Base-by-base conservation (phyloP, 2,113 vertebrate species). In the Mesembrinibis cayennensis region DNA sequence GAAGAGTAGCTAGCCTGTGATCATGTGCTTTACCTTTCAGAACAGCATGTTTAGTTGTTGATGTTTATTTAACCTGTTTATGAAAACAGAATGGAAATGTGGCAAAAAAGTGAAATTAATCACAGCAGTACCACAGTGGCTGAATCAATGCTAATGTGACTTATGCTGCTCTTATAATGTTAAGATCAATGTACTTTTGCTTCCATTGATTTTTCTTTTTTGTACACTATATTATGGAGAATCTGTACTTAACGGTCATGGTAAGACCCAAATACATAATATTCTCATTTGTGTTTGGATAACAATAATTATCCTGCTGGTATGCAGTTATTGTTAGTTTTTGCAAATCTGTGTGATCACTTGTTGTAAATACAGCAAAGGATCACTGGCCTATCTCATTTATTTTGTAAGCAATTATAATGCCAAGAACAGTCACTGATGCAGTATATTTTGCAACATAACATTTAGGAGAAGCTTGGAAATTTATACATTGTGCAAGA, bases 151-250 rank as follows among this genome's bases (percentile, higher is more conserved):
- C 83, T 94, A 72, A 92, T 73, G 74, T 92, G 66, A 58, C 77
- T 85, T 94, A 67, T 5, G 44, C 49, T 72, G 77, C 66, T 87
- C 95, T 95, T 65, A n/a, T 95, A 47, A 92, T 82, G 77, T 87
- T 93, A 82, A 79, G 83, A 87, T 97, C 84, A 76, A 87, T 95
- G 66, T 82, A 66, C 74, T 87, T 93, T 47, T 69, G 17, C 89
- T 44, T 95, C 65, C 49, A 91, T 85, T 89, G 96, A 85, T 95
- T 97, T 93, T 76, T 82, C 18, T 71, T 53, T 86, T 95, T 84
- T 58, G 61, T 40, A 38, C 44, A 30, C 72, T 89, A 0, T 84
- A 49, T 94, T 93, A 76, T 82, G 40, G 77, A 89, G 56, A 87
- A 82, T 49, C 36, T 91, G 36, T 85, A 52, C 77, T 77, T 89